These are phyloP conservation scores for Geotrupes spiniger DNA, from an alignment of 2,888 invertebrate genomes.

Conservation along the genomic window DNA sequence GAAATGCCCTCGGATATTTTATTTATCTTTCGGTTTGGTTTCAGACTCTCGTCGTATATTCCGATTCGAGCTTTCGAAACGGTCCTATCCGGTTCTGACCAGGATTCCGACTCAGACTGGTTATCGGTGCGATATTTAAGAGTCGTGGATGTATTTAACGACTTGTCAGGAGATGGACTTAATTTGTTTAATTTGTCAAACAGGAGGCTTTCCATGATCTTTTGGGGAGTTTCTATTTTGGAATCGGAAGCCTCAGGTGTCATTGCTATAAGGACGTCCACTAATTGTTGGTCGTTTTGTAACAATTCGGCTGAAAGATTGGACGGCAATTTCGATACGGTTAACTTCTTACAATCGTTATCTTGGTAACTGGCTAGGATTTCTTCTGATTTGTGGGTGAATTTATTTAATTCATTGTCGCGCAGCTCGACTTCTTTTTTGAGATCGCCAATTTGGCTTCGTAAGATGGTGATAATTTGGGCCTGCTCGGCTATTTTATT, in stretches of 20 bases:
- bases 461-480: slow-evolving; percentile 39
- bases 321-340: slow-evolving; percentile 11
- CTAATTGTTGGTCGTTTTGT: slow-evolving; percentile 29
- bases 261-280: slow-evolving; percentile 25
- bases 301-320: slow-evolving; percentile 20
- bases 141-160: slow-evolving; percentile 31
- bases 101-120: slow-evolving; percentile 75
- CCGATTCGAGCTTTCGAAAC: slow-evolving; percentile 81
- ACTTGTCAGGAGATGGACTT: slow-evolving; percentile 24
- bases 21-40: slow-evolving; percentile 1
- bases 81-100: slow-evolving; percentile 82
- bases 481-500: slow-evolving; percentile 25
- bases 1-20: slow-evolving; percentile 30
- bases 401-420: slow-evolving; percentile 43
- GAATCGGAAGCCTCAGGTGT: slow-evolving; percentile 20
- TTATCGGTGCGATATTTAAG: slow-evolving; percentile 37
- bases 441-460: slow-evolving; percentile 45
- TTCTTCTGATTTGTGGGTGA: slow-evolving; percentile 17
- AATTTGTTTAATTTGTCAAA: slow-evolving; percentile 9
- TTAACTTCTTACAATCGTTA: slow-evolving; percentile 19
- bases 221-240: slow-evolving; percentile 24
- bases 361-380: slow-evolving; percentile 9
- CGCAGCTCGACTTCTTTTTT: slow-evolving; percentile 44
- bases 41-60: slow-evolving; percentile 51
- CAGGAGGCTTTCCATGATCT: slow-evolving; percentile 24